Conservation (phyloP, 1,140 invertebrate genomes). For the Chlorops oryzae region DNA sequence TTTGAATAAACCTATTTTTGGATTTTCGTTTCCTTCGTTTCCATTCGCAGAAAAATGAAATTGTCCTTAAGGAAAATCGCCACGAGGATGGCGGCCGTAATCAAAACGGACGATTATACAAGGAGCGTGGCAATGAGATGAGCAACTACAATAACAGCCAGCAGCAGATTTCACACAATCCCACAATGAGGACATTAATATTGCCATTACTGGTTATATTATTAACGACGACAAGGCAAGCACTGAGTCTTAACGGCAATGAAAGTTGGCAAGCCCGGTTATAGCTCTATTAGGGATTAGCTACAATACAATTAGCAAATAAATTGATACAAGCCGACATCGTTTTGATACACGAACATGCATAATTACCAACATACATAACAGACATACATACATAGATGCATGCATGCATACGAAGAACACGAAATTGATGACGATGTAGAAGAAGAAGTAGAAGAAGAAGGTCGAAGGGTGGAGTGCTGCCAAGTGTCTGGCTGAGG, state of each 20-base stretch:
- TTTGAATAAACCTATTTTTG: too few relatives aligned
- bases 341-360: background rate
- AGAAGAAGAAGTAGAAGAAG: too few relatives aligned
- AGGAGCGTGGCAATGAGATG: conserved; percentile 32
- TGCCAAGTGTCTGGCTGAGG: too few relatives aligned
- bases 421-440: too few relatives aligned
- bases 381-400: background rate
- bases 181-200: conserved; percentile 29
- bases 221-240: conserved; percentile 13
- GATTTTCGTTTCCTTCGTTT: background rate
- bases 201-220: conserved; percentile 32
- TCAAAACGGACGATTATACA: conserved; percentile 45
- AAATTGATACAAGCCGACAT: background rate
- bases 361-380: background rate
- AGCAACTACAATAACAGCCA: conserved; percentile 18
- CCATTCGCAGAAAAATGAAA: conserved; percentile 35
- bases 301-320: background rate
- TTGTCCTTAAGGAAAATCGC: conserved; percentile 36
- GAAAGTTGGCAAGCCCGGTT: background rate
- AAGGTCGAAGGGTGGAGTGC: too few relatives aligned
- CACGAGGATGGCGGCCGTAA: conserved; percentile 43
- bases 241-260: conserved; percentile 5
- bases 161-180: conserved; percentile 10
- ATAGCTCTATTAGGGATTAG: conserved; percentile 3
- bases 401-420: background rate